Conservation (phyloP, 2,113 vertebrate genomes). For the Zosterops hypoxanthus region DNA sequence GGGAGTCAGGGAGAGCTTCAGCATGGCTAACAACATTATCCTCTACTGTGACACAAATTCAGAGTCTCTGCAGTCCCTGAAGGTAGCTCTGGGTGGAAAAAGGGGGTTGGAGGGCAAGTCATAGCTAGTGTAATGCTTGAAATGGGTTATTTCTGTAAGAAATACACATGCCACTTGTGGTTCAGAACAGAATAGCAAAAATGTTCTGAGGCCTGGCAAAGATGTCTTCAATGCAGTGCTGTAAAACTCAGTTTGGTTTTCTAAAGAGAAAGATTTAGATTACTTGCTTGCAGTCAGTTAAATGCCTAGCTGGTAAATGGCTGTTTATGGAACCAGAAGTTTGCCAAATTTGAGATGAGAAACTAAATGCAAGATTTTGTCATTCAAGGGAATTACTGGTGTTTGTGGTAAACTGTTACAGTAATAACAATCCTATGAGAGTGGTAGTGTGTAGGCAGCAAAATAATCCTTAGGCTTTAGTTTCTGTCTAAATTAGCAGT, state of each 20-base stretch:
- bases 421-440: neutral
- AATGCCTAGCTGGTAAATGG: neutral
- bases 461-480: neutral
- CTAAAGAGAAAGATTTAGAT: neutral
- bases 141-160: neutral
- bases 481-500: neutral
- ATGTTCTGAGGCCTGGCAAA: neutral
- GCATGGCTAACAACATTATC: slow-evolving; percentile 99
- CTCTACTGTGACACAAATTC: slow-evolving; percentile 94
- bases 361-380: neutral
- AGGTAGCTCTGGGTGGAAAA: slow-evolving; percentile 77
- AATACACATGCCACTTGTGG: neutral
- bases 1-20: slow-evolving; percentile 97
- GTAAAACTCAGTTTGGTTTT: neutral
- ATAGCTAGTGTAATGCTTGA: neutral
- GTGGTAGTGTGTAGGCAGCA: neutral
- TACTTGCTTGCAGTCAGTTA: neutral
- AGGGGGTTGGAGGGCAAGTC: neutral
- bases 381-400: neutral
- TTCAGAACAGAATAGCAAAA: neutral
- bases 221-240: neutral
- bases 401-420: neutral
- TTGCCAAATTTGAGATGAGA: neutral
- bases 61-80: slow-evolving; percentile 91
- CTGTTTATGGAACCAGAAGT: neutral